Conservation (phyloP, 23 tunicate genomes). For the Ascidia mentula region DNA sequence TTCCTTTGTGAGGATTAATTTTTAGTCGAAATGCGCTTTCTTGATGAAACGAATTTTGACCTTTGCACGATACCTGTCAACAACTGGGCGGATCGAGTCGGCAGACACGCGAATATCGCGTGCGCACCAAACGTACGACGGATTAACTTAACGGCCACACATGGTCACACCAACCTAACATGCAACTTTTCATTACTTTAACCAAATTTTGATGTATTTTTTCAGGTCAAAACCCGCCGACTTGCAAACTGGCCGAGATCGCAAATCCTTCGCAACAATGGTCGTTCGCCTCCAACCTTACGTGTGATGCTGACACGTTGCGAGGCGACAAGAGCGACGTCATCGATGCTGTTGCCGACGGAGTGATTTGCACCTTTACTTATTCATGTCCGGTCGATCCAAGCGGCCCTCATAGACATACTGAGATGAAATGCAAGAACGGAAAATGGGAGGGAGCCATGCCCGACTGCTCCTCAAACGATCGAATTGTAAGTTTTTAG, state of each 20-base stretch:
- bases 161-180: too few species aligned
- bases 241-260: slow-evolving; percentile 2
- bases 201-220: neutral
- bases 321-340: neutral
- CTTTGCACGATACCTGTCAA: too few species aligned
- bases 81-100: too few species aligned
- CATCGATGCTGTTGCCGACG: slow-evolving; percentile 1
- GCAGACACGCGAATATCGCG: too few species aligned
- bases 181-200: neutral
- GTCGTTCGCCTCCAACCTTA: slow-evolving; percentile 19
- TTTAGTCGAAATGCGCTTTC: too few species aligned
- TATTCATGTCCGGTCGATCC: slow-evolving; percentile 50
- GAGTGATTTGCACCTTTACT: slow-evolving; percentile 33
- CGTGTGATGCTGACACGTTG: slow-evolving; percentile 18
- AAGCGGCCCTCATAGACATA: slow-evolving; percentile 18
- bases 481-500: slow-evolving; percentile 32
- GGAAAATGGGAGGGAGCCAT: slow-evolving; percentile 47
- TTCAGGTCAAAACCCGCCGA: neutral
- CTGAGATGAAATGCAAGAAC: slow-evolving; percentile 12
- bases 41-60: too few species aligned
- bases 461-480: slow-evolving; percentile 54
- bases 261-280: slow-evolving; percentile 7
- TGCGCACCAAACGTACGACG: too few species aligned
- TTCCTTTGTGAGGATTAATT: too few species aligned
- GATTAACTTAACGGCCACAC: too few species aligned